These are phyloP conservation scores for Sarcophilus harrisii DNA, from an alignment of 2,797 vertebrate genomes.

Conservation along the genomic window DNA sequence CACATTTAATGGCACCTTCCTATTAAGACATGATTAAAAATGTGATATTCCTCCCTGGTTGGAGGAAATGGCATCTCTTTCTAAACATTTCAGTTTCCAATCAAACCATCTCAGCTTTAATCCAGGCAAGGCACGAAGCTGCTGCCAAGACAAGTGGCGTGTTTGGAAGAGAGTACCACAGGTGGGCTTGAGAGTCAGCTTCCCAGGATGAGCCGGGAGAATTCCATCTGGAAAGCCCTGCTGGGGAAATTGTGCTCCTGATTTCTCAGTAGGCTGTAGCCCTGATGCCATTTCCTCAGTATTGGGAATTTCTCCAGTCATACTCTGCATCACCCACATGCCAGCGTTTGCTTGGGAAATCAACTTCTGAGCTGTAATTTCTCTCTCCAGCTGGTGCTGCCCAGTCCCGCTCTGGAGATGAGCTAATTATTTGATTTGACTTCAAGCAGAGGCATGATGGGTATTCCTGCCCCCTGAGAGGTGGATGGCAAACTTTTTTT, in stretches of 20 bases:
- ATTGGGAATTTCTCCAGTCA: slow-evolving; percentile 44
- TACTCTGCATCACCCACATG: not conserved
- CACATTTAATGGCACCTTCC: slow-evolving; percentile 57
- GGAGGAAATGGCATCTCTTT: not conserved
- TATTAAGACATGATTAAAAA: slow-evolving; percentile 64
- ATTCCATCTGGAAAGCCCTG: slow-evolving; percentile 44
- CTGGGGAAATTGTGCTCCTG: slow-evolving; percentile 44
- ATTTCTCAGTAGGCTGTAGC: slow-evolving; percentile 42
- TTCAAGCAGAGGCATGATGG: slow-evolving; percentile 53
- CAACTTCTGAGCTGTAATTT: slow-evolving; percentile 51
- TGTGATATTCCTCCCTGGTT: slow-evolving; percentile 35
- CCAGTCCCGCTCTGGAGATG: slow-evolving; percentile 21
- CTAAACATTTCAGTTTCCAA: slow-evolving; percentile 32
- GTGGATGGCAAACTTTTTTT: not conserved
- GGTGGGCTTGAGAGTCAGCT: not conserved
- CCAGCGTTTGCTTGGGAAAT: slow-evolving; percentile 68
- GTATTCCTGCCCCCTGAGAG: not conserved
- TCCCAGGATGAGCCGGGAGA: slow-evolving; percentile 7
- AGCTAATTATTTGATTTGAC: slow-evolving; percentile 69
- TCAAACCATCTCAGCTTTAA: slow-evolving; percentile 38
- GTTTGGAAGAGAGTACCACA: not conserved
- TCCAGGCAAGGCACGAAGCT: not conserved
- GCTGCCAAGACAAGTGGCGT: not conserved
- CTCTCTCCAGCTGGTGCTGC: slow-evolving; percentile 72
- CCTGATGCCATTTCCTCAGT: rapidly evolving